phyloP scores from a whole-genome alignment of 2,888 invertebrate species.

The Autographa gamma region DNA sequence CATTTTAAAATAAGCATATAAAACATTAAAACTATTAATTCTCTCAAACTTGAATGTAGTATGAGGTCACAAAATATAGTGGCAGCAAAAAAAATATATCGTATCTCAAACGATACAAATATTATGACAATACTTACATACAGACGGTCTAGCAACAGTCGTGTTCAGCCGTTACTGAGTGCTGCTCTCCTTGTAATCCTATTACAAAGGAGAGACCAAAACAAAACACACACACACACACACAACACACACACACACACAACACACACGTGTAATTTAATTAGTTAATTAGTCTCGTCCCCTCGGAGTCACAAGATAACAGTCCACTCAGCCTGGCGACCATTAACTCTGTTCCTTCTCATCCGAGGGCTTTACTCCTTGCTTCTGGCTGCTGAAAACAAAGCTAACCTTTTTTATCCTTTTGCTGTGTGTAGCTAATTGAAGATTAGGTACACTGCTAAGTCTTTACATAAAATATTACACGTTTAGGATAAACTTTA shows the following conservation, averaged over 20 bases:
- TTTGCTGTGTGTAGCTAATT: neutral
- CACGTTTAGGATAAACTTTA: too few species aligned
- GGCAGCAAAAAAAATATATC: neutral
- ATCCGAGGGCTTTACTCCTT: neutral
- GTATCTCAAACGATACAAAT: neutral
- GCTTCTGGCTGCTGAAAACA: neutral
- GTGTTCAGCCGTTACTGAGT: neutral
- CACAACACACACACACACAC: too few species aligned
- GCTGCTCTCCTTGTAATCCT: conserved; percentile 20
- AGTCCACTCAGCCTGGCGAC: conserved; percentile 18
- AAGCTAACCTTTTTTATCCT: neutral
- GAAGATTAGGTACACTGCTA: too few species aligned
- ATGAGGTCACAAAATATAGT: too few species aligned
- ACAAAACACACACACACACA: conserved; percentile 9
- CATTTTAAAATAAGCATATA: too few species aligned
- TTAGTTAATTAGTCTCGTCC: conserved; percentile 41
- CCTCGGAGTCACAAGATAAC: conserved; percentile 30
- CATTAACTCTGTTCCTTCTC: conserved; percentile 3
- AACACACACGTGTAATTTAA: conserved; percentile 42
- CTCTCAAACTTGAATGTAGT: too few species aligned
- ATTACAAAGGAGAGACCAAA: conserved; percentile 6
- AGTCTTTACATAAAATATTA: too few species aligned
- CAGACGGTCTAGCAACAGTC: neutral
- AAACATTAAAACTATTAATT: too few species aligned
- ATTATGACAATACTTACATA: neutral